Base-by-base conservation (phyloP, 2,888 invertebrate species). In the Brachyptera risi region DNA sequence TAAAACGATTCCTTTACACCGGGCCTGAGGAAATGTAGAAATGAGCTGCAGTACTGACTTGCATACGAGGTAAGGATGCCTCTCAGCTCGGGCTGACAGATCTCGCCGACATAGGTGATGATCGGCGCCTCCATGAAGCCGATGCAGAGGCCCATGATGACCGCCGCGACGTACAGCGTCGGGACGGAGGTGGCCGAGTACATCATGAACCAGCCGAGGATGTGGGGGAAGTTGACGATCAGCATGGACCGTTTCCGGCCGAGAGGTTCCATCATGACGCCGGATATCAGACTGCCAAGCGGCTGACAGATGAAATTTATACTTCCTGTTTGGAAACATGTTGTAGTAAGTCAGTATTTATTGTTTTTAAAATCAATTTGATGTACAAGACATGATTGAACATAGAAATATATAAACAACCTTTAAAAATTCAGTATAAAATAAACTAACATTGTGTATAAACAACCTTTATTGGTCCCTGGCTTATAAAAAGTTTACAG, bases 121-220 rank as follows among this genome's bases (percentile, higher is more conserved):
- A 81, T 79, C 0, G 83, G 82, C 0, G 81, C 82, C 68, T 83
- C 82, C 82, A 83, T 81, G 15, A 83, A 75, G 0, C 83, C 82
- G 2, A 80, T 79, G 0, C 82, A 82, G 3, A 83, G 74, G 0
- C 83, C 83, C 59, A 82, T 72, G 19, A 82, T 67, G 0, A 80
- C 78, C 42, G 79, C 80, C 0, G 76, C 81, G 0, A 78, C 70
- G 70, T 79, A 82, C 58, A 83, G 68, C 0, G 76, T 73, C 1
- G 78, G 74, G 1, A 79, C 75, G 26, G 80, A 71, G 73, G 75
- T 76, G 0, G 81, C 79, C 56, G 75, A 77, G 69, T 79, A 79
- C 73, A 82, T 76, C 40, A 83, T 71, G n/a, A 80, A 67, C 83
- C 83, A 83, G 0, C 80, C 82, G 24, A 79, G 68, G 13, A 83